Conservation (phyloP, 2,797 vertebrate species). For the Perodicticus potto region DNA sequence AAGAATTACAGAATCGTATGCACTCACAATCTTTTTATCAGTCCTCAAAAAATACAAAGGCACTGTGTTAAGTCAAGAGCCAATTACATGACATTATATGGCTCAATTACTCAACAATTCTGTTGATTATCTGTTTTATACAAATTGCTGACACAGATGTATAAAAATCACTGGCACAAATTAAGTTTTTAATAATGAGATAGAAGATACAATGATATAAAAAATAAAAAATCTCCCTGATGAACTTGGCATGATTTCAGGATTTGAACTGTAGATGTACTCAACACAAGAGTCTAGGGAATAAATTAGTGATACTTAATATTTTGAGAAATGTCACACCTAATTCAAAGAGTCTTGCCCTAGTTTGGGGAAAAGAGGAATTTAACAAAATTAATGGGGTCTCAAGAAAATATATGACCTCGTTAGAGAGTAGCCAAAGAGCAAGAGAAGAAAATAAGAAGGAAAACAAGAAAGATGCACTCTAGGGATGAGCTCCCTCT, state of each 20-base stretch:
- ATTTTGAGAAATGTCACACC: neutral
- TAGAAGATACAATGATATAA: neutral
- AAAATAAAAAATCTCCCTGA: no score
- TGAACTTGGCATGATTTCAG: neutral
- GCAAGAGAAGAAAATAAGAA: neutral
- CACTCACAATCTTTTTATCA: neutral
- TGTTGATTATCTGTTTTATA: neutral
- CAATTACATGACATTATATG: neutral
- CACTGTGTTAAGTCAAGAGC: neutral
- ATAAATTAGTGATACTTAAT: neutral
- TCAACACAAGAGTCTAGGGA: neutral
- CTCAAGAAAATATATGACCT: neutral
- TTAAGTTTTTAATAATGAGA: neutral
- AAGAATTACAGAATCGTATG: neutral
- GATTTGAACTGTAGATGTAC: neutral
- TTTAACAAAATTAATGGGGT: neutral
- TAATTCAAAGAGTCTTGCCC: neutral
- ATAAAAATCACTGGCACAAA: conserved; percentile 8
- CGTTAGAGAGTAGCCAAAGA: neutral
- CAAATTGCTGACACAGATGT: neutral
- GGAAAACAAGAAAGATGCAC: neutral
- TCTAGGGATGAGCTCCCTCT: neutral
- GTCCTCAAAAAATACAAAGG: neutral
- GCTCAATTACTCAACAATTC: neutral
- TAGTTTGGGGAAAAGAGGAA: neutral